phyloP scores from a whole-genome alignment of 2,888 invertebrate genomes.

The Cenopis cana region DNA sequence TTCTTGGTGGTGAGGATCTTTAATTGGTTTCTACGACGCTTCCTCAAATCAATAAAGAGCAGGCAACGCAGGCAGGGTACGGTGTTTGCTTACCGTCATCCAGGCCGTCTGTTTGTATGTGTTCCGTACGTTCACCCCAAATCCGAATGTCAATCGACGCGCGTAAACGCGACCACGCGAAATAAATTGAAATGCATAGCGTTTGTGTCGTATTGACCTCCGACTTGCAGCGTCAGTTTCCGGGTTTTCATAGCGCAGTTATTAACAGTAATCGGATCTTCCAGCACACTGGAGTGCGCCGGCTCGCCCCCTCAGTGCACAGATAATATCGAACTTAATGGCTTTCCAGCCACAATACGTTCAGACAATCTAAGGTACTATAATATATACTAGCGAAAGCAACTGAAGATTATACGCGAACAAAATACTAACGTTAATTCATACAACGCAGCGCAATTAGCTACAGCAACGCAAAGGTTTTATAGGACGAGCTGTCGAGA shows the following conservation, averaged over 20 bases:
- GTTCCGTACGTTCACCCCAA: too few relatives aligned
- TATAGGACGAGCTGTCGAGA: too few relatives aligned
- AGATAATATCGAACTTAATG: constrained; percentile 20
- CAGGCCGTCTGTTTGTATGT: too few relatives aligned
- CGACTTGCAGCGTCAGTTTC: not conserved
- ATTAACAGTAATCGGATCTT: constrained; percentile 31
- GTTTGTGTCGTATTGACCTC: not conserved
- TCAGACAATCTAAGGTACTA: not conserved
- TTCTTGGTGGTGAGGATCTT: too few relatives aligned
- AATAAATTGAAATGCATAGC: not conserved
- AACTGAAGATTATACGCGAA: not conserved
- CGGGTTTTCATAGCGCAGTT: constrained; percentile 15
- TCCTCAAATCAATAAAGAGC: too few relatives aligned
- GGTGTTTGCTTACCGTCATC: too few relatives aligned
- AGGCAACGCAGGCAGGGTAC: too few relatives aligned
- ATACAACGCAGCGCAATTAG: not conserved
- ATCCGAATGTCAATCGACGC: too few relatives aligned
- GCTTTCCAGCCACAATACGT: constrained; percentile 8
- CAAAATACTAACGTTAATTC: not conserved
- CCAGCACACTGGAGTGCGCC: constrained; percentile 11
- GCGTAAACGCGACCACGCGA: too few relatives aligned
- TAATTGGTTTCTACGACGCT: too few relatives aligned
- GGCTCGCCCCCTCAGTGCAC: not conserved
- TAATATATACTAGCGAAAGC: not conserved
- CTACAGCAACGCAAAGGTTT: too few relatives aligned